Evolutionary conservation across 2,888 invertebrate species (phyloP), one percentile per base, ranked within the genome.

Genomic region (Agonopterix alstromeriana): DNA sequence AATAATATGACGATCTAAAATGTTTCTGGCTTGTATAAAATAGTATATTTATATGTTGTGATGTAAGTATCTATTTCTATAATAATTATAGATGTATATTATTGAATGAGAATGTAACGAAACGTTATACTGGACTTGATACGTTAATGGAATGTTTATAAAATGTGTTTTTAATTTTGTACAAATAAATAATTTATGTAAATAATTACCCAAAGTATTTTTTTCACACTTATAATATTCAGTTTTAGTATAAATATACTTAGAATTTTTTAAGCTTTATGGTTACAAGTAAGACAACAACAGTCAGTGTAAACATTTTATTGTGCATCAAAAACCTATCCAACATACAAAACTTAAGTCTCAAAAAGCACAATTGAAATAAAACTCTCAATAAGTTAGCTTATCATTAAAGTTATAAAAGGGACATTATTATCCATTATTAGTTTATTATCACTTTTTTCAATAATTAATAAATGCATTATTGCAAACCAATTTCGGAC

Each of bases 381-480:
- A 56, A 53, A 54, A 46, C 45, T 27, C 50, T 63, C 47, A 69
- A 72, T 73, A 73, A 75, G 67, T 77, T 76, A 76, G 59, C 62
- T 67, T 65, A 52, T 43, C 46, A 47, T 7, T 14, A 17, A 45
- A 35, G 40, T 12, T 17, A 27, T 40, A 17, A 48, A 40, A 48
- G 46, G n/a, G 35, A 47, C 47, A 49, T 36, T 46, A 48, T 53
- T 42, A 46, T 43, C 38, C n/a, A 40, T 43, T 46, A 47, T 46
- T 50, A 50, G 52, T 67, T 56, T 58, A 70, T 71, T 78, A 81
- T 82, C 81, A 84, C 82, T 58, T 54, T 63, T 57, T 60, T 51
- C 27, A 56, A 57, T 67, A 73, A 27, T 71, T 76, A 82, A 78
- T 82, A 82, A 84, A 84, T 83, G 82, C 82, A 73, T 69, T 35